Evolutionary conservation across 2,797 vertebrate genomes (phyloP).

Genomic region (Characodon lateralis): DNA sequence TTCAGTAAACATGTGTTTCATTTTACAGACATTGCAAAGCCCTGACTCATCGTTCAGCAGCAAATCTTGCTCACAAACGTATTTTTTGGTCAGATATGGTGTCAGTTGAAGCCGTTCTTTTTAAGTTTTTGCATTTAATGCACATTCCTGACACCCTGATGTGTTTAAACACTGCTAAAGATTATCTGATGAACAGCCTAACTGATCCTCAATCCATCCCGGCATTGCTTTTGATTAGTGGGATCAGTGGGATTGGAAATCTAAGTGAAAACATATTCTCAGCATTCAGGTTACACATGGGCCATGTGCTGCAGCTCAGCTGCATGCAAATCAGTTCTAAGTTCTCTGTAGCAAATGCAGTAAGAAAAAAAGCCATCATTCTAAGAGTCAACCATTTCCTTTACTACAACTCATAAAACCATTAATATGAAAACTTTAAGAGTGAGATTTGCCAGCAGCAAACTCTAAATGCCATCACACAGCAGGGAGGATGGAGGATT

Average conservation of each 20-base stretch:
- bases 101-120: neutral
- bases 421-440: neutral
- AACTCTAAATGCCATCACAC: neutral
- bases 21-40: slow-evolving; percentile 34
- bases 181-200: neutral
- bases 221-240: neutral
- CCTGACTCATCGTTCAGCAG: slow-evolving; percentile 40
- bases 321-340: slow-evolving; percentile 7
- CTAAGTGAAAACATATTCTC: slow-evolving; percentile 6
- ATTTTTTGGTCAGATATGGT: neutral
- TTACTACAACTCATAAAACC: neutral
- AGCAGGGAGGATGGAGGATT: neutral
- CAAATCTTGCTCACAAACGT: slow-evolving; percentile 8
- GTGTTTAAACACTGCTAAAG: neutral
- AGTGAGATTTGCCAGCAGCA: neutral
- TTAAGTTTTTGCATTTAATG: neutral
- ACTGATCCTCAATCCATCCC: neutral
- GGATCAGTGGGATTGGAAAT: neutral
- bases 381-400: neutral
- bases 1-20: slow-evolving; percentile 42
- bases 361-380: neutral
- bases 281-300: neutral
- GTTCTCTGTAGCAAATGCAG: slow-evolving; percentile 5
- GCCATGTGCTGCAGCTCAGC: slow-evolving; percentile 8
- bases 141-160: neutral